Percentiles rank a stretch among this genome's conserved stretches.
These are phyloP conservation scores for Chrysocyon brachyurus DNA, from an alignment of 2,797 vertebrate species.

Conservation along the genomic window DNA sequence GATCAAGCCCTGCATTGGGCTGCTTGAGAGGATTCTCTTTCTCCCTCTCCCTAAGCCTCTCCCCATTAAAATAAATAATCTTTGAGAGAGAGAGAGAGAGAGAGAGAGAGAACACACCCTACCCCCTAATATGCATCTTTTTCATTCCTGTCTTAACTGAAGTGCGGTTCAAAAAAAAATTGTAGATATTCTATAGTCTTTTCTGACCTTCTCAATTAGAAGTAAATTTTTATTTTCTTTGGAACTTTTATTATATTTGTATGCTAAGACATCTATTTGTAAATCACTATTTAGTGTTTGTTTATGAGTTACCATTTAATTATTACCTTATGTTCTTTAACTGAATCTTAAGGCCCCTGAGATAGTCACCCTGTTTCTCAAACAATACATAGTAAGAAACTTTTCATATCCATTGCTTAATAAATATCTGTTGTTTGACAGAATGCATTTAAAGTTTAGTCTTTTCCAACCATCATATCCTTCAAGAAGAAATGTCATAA, in stretches of 20 bases:
- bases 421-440: not conserved
- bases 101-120: not conserved
- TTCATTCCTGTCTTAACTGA: not conserved
- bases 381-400: not conserved
- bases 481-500: not conserved
- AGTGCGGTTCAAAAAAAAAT: not conserved
- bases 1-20: not conserved
- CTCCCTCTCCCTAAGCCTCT: not conserved
- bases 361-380: not conserved
- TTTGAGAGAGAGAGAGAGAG: not conserved
- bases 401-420: not conserved
- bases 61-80: not conserved
- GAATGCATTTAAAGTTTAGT: not conserved
- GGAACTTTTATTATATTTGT: not conserved
- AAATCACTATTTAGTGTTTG: not conserved
- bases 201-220: not conserved
- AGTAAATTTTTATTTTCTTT: not conserved
- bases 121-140: not conserved
- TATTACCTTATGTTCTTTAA: not conserved
- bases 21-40: not conserved
- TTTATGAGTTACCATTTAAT: not conserved
- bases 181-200: not conserved
- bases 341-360: not conserved
- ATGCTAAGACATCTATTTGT: not conserved
- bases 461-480: not conserved